These are phyloP conservation scores for Mesocricetus auratus DNA, from an alignment of 2,113 vertebrate species.

Conservation along the genomic window DNA sequence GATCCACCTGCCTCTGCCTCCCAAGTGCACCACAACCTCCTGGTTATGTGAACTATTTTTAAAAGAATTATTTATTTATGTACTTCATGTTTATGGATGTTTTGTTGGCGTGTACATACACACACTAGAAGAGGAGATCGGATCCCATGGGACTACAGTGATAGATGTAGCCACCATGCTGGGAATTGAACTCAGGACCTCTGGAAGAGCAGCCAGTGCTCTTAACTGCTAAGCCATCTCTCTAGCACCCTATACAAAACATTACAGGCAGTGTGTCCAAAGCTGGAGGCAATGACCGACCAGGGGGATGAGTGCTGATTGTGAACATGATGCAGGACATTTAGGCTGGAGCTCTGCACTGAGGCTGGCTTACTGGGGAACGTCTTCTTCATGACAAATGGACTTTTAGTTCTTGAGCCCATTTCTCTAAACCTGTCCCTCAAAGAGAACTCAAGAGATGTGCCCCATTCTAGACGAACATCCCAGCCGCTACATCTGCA, in stretches of 20 bases:
- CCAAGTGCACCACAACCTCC: too few relatives aligned
- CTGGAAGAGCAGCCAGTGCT: background rate
- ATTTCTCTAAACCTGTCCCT: background rate
- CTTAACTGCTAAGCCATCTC: background rate
- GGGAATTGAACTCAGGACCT: background rate
- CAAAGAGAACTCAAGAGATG: background rate
- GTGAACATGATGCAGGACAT: background rate
- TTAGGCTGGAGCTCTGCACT: fast-evolving
- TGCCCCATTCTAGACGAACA: too few relatives aligned
- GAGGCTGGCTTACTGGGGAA: background rate
- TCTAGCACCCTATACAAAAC: background rate
- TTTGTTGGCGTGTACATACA: background rate
- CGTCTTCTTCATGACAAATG: background rate
- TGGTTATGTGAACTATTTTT: too few relatives aligned
- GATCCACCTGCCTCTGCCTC: too few relatives aligned
- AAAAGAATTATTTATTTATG: background rate
- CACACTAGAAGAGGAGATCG: background rate
- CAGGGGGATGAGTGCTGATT: background rate
- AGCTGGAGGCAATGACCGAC: background rate
- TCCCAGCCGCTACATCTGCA: background rate
- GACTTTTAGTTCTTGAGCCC: background rate
- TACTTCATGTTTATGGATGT: background rate
- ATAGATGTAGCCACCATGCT: background rate
- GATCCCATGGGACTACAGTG: background rate
- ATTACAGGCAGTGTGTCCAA: background rate